Evolutionary conservation across 2,113 vertebrate genomes (phyloP).

Genomic region (Aythya baeri): DNA sequence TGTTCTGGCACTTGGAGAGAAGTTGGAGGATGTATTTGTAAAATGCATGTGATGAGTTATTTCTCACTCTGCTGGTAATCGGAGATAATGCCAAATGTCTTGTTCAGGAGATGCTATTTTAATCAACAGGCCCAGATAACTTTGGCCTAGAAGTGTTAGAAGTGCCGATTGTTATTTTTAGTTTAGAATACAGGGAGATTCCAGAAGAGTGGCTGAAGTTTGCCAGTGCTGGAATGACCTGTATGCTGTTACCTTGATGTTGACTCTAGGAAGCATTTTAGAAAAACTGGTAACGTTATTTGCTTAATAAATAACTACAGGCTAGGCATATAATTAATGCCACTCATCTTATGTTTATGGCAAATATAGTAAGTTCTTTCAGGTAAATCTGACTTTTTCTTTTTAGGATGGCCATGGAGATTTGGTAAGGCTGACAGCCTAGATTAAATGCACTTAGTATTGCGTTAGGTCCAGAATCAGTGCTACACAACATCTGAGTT

Average conservation of each 20-base stretch:
- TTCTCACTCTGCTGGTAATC: not conserved
- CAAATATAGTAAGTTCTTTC: not conserved
- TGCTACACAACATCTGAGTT: not conserved
- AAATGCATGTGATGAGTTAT: not conserved
- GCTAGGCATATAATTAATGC: not conserved
- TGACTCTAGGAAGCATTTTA: not conserved
- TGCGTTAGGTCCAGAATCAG: not conserved
- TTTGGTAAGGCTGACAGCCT: not conserved
- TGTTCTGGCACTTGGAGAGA: not conserved
- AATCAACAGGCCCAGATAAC: not conserved
- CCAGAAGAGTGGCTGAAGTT: not conserved
- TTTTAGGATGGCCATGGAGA: not conserved
- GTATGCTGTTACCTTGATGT: not conserved
- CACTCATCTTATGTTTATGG: not conserved
- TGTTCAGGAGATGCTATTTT: fast-evolving
- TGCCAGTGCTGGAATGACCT: not conserved
- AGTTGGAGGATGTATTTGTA: not conserved
- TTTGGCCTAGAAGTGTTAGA: not conserved
- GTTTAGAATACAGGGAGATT: not conserved
- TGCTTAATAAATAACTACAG: conserved; percentile 4
- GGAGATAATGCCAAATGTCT: not conserved
- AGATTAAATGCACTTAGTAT: not conserved
- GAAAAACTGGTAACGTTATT: not conserved
- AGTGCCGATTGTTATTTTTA: not conserved
- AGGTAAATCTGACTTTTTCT: not conserved